Percentiles rank a stretch among this genome's conserved stretches.
Conservation (phyloP, 2,113 vertebrate genomes). For the Micronisus gabar region DNA sequence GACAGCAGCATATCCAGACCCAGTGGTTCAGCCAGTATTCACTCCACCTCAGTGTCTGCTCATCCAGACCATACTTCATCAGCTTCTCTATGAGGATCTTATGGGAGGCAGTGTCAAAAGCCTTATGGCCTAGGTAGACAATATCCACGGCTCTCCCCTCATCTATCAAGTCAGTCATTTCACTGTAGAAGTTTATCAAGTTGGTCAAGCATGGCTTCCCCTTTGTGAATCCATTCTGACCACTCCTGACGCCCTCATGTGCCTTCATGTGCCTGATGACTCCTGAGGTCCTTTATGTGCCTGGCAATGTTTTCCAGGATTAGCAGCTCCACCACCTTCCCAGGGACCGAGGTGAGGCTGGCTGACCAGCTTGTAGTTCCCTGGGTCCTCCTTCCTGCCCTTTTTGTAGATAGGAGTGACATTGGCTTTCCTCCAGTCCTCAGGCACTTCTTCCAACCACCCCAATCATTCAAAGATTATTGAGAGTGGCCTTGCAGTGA, state of each 20-base stretch:
- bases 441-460: not conserved
- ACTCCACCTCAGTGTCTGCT: not conserved
- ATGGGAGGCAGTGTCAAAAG: not conserved
- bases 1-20: no score
- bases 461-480: not conserved
- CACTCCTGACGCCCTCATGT: not conserved
- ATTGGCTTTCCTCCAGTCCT: not conserved
- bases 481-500: not conserved
- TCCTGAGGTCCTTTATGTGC: not conserved
- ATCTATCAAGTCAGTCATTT: not conserved
- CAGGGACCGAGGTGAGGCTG: not conserved
- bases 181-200: not conserved
- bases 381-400: not conserved
- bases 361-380: not conserved
- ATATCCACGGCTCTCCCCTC: not conserved
- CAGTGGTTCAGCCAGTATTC: not conserved
- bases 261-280: not conserved
- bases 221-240: not conserved
- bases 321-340: not conserved
- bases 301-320: not conserved
- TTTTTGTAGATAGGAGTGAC: not conserved
- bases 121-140: not conserved
- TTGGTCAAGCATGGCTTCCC: not conserved
- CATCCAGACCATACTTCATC: not conserved
- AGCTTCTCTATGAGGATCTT: not conserved